phyloP scores from a whole-genome alignment of 2,797 vertebrate species.

The Threskiornis aethiopicus region DNA sequence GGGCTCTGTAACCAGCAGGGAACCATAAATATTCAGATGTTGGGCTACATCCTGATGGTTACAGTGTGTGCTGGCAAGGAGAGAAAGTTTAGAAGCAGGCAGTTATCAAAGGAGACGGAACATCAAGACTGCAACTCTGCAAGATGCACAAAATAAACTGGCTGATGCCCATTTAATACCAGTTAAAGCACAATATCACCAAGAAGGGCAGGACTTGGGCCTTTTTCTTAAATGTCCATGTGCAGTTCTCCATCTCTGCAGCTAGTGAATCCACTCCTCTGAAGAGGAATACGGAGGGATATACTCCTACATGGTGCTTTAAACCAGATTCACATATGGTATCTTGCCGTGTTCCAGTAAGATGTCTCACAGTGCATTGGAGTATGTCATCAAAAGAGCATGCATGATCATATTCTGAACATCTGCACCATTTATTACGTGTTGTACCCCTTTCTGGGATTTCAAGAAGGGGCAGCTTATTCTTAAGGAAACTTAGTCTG shows the following conservation, averaged over 20 bases:
- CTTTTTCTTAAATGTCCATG: not conserved
- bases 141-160: not conserved
- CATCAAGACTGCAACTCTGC: not conserved
- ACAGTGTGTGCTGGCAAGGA: constrained; percentile 35
- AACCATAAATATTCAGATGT: constrained; percentile 45
- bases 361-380: not conserved
- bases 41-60: constrained; percentile 38
- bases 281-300: not conserved
- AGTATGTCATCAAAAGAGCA: not conserved
- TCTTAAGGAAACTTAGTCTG: not conserved
- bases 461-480: not conserved
- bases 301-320: not conserved
- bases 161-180: not conserved
- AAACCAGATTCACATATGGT: constrained; percentile 17
- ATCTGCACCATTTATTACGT: not conserved
- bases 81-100: not conserved
- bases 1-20: constrained; percentile 27
- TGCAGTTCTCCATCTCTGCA: not conserved
- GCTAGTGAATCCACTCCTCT: not conserved
- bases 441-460: not conserved
- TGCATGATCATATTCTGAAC: not conserved
- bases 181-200: not conserved
- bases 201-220: not conserved
- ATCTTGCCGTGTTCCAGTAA: not conserved
- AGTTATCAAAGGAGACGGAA: not conserved